These are phyloP conservation scores for Semibalanus balanoides DNA, from an alignment of 1,140 invertebrate genomes.

Conservation along the genomic window DNA sequence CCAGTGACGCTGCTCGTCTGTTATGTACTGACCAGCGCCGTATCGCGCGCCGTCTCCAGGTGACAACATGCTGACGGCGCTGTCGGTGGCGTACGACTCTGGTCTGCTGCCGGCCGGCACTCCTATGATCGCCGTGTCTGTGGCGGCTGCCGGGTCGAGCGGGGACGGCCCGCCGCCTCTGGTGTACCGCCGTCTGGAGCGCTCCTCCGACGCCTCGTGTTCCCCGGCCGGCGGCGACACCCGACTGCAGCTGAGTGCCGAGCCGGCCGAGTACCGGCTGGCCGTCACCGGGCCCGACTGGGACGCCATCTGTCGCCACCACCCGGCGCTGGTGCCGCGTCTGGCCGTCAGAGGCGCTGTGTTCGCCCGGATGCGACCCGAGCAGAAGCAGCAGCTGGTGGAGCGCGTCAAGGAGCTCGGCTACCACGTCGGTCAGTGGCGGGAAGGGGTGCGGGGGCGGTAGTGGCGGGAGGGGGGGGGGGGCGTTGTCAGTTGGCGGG, in stretches of 20 bases:
- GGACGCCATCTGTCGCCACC: constrained; percentile 51
- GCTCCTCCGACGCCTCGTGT: constrained; percentile 1
- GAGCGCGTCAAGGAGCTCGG: constrained; percentile 67
- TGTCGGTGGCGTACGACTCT: constrained; percentile 90
- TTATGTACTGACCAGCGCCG: too few species aligned
- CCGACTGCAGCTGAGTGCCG: background rate
- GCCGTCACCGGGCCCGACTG: constrained; percentile 64
- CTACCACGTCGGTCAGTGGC: constrained; percentile 54
- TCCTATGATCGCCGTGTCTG: constrained; percentile 48
- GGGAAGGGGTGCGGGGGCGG: too few species aligned
- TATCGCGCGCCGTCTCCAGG: too few species aligned
- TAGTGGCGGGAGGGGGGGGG: too few species aligned
- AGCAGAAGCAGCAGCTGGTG: constrained; percentile 86
- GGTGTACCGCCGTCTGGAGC: constrained; percentile 3
- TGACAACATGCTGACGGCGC: constrained; percentile 91
- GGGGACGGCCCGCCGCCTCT: background rate
- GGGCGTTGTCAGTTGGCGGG: too few species aligned
- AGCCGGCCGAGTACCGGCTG: constrained; percentile 42
- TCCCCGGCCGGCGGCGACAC: constrained; percentile 6
- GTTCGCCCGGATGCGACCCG: constrained; percentile 88
- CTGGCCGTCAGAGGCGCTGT: constrained; percentile 63
- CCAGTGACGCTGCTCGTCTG: too few species aligned
- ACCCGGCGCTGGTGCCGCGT: constrained; percentile 51
- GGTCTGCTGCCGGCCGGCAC: constrained; percentile 62
- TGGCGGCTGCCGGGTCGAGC: constrained; percentile 19